Conservation (phyloP, 2,797 vertebrate genomes). For the Zalophus californianus region DNA sequence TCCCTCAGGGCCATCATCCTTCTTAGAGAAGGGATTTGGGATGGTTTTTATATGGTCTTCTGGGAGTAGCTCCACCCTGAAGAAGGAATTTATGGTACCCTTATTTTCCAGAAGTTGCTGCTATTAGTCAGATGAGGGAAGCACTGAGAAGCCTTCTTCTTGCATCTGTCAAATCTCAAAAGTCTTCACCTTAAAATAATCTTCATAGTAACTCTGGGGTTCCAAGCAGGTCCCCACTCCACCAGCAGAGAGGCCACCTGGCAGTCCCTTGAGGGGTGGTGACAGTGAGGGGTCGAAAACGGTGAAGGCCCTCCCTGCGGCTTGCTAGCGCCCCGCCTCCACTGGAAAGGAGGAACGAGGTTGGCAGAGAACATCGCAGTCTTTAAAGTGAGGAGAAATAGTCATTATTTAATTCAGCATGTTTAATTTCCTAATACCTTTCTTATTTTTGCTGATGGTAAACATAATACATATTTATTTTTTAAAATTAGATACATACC, state of each 20-base stretch:
- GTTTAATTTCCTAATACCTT: not conserved
- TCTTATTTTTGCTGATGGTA: not conserved
- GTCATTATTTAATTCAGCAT: not conserved
- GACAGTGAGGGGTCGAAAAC: not conserved
- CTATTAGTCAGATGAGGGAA: not conserved
- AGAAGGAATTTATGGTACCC: not conserved
- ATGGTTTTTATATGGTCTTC: not conserved
- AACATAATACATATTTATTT: not conserved
- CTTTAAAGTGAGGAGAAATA: not conserved
- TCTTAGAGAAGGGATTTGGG: not conserved
- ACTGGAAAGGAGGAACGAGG: fast-evolving
- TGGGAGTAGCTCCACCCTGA: not conserved
- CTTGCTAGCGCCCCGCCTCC: not conserved
- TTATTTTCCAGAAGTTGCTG: not conserved
- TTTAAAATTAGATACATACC: not conserved
- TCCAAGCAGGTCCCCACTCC: not conserved
- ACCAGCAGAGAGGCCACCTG: not conserved
- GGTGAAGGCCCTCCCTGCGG: fast-evolving
- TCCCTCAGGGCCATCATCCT: not conserved
- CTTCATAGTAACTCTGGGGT: not conserved
- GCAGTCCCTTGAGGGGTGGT: not conserved
- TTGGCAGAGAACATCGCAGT: not conserved
- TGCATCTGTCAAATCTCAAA: not conserved
- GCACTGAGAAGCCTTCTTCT: not conserved
- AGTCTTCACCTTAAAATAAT: constrained; percentile 10